Evolutionary conservation across 2,113 vertebrate genomes (phyloP).

Genomic region (Eleginops maclovinus): DNA sequence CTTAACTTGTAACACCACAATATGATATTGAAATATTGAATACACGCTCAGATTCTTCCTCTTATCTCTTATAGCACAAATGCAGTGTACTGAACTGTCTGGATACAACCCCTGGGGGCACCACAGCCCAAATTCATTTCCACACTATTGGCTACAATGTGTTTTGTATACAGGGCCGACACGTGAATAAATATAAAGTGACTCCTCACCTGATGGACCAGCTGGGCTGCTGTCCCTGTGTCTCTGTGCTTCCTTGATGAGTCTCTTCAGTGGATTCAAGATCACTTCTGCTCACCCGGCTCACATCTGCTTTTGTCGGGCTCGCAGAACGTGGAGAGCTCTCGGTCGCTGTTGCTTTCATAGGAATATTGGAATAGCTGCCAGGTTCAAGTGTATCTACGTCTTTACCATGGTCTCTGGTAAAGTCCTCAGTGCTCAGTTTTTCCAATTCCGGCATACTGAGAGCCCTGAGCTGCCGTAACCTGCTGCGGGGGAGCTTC

Average conservation of each 20-base stretch:
- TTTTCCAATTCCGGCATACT: slow-evolving; percentile 96
- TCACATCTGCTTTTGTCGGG: slow-evolving; percentile 21
- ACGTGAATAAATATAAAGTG: not conserved
- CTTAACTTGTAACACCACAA: not conserved
- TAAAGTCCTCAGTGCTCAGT: slow-evolving; percentile 85
- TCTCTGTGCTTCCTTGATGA: slow-evolving; percentile 12
- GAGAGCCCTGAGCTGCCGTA: slow-evolving; percentile 90
- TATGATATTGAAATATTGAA: not conserved
- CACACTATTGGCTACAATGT: not conserved
- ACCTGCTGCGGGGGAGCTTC: slow-evolving; percentile 80
- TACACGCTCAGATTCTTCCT: not conserved
- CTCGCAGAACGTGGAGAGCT: not conserved
- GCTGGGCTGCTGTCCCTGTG: slow-evolving; percentile 19
- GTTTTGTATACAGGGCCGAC: not conserved
- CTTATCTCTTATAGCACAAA: not conserved
- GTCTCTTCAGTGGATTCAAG: slow-evolving; percentile 49
- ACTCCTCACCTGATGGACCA: slow-evolving; percentile 90
- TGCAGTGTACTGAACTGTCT: not conserved
- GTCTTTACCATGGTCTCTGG: not conserved
- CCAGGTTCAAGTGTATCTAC: slow-evolving; percentile 85
- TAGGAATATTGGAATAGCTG: slow-evolving; percentile 61
- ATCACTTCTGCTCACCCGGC: slow-evolving; percentile 43
- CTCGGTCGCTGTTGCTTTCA: not conserved
- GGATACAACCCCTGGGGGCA: not conserved
- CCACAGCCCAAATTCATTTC: not conserved